A percentile compares a stretch with the other conserved stretches of the same genome.
These are phyloP conservation scores for Pandemis corylana DNA, from an alignment of 2,888 invertebrate genomes.

Conservation along the genomic window DNA sequence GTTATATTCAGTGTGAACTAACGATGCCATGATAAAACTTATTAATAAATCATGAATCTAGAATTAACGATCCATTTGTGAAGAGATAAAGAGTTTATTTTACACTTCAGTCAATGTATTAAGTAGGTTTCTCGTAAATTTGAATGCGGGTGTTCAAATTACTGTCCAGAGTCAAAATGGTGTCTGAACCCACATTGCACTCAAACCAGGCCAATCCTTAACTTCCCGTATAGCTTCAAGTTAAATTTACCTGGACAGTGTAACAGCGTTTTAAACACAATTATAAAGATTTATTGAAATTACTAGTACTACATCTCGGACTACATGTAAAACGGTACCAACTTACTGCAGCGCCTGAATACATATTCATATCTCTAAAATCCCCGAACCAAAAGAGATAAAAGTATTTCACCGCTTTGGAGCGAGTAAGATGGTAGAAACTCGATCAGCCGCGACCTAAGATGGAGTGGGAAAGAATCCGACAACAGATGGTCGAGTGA, in stretches of 20 bases:
- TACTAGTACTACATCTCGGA: slow-evolving; percentile 63
- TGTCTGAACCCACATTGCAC: neutral
- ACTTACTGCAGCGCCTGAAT: slow-evolving; percentile 74
- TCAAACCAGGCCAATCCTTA: neutral
- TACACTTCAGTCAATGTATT: neutral
- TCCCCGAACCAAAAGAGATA: slow-evolving; percentile 78
- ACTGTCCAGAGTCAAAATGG: neutral
- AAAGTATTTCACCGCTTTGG: slow-evolving; percentile 81
- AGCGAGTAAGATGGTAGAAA: slow-evolving; percentile 83
- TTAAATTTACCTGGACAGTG: neutral
- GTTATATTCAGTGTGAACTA: slow-evolving; percentile 78
- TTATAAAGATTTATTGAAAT: slow-evolving; percentile 70
- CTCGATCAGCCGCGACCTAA: slow-evolving; percentile 75
- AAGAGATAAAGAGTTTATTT: neutral
- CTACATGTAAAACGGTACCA: slow-evolving; percentile 54
- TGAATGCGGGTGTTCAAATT: neutral
- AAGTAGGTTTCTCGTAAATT: neutral
- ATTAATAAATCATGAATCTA: slow-evolving; percentile 59
- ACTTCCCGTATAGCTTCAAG: neutral
- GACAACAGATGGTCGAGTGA: slow-evolving; percentile 56
- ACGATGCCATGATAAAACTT: slow-evolving; percentile 52
- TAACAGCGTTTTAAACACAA: neutral
- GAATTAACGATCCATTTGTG: neutral
- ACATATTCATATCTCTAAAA: slow-evolving; percentile 81
- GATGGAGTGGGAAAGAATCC: slow-evolving; percentile 61